These are phyloP conservation scores for Aphaenogaster rudis DNA, from an alignment of 1,140 invertebrate species.

Conservation along the genomic window DNA sequence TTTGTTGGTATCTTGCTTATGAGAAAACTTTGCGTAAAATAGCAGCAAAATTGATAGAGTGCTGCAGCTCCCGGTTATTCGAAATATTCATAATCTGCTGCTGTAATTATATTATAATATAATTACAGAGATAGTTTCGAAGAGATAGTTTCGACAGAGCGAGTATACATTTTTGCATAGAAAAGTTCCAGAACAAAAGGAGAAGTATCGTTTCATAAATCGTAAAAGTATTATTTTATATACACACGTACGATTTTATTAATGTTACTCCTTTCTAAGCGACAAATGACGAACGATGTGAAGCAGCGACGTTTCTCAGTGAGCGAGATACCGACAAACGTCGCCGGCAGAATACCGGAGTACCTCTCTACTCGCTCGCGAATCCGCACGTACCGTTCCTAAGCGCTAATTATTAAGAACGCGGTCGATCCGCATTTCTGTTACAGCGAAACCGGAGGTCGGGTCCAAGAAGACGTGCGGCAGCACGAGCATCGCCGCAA, in stretches of 20 bases:
- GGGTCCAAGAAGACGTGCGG: conserved; percentile 84
- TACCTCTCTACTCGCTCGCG: not conserved
- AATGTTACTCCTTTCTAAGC: not conserved
- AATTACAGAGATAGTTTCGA: no score
- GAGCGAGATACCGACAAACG: not conserved
- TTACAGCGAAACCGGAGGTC: conserved; percentile 85
- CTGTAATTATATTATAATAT: not conserved
- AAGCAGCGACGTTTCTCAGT: not conserved
- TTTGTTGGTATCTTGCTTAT: not conserved
- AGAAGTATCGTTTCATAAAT: conserved; percentile 4
- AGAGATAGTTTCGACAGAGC: not conserved
- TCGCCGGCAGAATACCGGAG: not conserved
- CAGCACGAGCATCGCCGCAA: conserved; percentile 70
- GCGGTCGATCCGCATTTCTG: conserved; percentile 60
- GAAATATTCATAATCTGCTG: not conserved
- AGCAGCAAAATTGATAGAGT: not conserved
- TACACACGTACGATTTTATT: not conserved
- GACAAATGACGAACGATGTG: not conserved
- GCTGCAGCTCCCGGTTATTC: not conserved
- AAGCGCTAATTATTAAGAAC: conserved; percentile 11
- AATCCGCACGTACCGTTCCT: not conserved
- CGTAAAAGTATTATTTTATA: not conserved
- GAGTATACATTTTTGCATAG: not conserved
- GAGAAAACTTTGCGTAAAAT: not conserved
- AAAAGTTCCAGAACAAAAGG: not conserved